Percentiles rank a stretch among this genome's conserved stretches.
These are phyloP conservation scores for Tillus elongatus DNA, from an alignment of 2,888 invertebrate species.

Conservation along the genomic window DNA sequence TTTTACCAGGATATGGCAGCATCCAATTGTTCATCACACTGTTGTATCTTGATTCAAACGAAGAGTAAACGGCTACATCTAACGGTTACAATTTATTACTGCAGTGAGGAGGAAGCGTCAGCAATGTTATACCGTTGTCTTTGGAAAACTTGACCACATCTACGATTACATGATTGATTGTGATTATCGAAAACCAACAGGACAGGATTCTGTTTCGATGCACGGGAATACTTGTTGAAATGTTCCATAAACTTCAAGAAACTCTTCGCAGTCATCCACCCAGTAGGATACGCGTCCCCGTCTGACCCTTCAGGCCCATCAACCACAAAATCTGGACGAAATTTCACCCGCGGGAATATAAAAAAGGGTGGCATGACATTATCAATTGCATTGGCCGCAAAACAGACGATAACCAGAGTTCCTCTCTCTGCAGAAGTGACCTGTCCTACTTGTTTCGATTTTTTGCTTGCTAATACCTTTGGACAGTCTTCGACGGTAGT, in stretches of 20 bases:
- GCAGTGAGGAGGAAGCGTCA: conserved; percentile 22
- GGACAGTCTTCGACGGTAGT: too few species aligned
- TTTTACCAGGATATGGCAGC: too few species aligned
- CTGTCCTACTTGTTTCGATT: too few species aligned
- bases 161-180: conserved; percentile 18
- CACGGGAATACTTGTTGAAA: conserved; percentile 15
- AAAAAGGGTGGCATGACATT: conserved; percentile 6
- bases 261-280: conserved; percentile 9
- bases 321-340: neutral
- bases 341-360: conserved; percentile 7
- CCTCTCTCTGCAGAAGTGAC: too few species aligned
- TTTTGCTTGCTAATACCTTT: too few species aligned
- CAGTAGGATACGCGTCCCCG: conserved; percentile 7
- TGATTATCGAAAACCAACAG: conserved; percentile 23
- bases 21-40: too few species aligned
- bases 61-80: too few species aligned
- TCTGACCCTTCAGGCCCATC: conserved; percentile 6
- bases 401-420: conserved; percentile 5
- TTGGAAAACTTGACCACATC: conserved; percentile 16
- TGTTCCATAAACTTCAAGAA: conserved; percentile 19
- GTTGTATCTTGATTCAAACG: too few species aligned
- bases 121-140: conserved; percentile 18
- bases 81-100: too few species aligned
- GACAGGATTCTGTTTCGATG: conserved; percentile 11
- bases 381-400: conserved; percentile 7